Evolutionary conservation across 2,797 vertebrate genomes (phyloP), one percentile per base, ranked within the genome.

Genomic region (Cygnus olor): DNA sequence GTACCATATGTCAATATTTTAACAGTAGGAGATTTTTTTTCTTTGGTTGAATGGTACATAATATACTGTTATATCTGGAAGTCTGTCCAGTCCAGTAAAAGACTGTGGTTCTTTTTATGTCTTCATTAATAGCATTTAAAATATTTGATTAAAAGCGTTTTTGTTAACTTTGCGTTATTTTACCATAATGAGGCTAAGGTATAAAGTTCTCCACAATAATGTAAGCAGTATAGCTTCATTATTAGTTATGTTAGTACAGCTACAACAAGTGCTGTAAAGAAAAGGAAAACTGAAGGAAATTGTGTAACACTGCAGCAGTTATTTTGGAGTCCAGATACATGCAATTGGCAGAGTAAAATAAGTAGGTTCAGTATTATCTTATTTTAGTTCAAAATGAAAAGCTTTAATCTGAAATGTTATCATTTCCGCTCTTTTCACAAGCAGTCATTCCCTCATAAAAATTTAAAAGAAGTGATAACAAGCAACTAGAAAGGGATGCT

Each of bases 1-100:
- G 34, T 73, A 56, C 74, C 85, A 3, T 94, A 38, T 60, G 82
- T 95, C 92, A 96, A 94, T 95, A 95, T 97, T 95, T 91, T 85
- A 93, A 58, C 38, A 93, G 63, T 27, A 71, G 47, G 27, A 89
- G 54, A 64, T 44, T 90, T 94, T 91, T 91, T 91, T 95, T 77
- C 64, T 82, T 42, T 4, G 28, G 25, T 9, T 83, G 19, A 91
- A 49, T 56, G 8, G 7, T 69, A 60, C 40, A 53, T 61, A 74
- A 95, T 93, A 81, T 63, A 77, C 30, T 90, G 45, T 28, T 54
- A 12, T 44, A 60, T 56, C 45, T 56, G 56, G 14, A 93, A 82
- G 14, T 58, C 51, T 86, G 9, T 74, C 92, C 56, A 88, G n/a
- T 56, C 6, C 18, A 57, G 36, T 56, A 47, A 61, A 82, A 21